phyloP scores from a whole-genome alignment of 2,888 invertebrate genomes.

The Monopis laevigella region DNA sequence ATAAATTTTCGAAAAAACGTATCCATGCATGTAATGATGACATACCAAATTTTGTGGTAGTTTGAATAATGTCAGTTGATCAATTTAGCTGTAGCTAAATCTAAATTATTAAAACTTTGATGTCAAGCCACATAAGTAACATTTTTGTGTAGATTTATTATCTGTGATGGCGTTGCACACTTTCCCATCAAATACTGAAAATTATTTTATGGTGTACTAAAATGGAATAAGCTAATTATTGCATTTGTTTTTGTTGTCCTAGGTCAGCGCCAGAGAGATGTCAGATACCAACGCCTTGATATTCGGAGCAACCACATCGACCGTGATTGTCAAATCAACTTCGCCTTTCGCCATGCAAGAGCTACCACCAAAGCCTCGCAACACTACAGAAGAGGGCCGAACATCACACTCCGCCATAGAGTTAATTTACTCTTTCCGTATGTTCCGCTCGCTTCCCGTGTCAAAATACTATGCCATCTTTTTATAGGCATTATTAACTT shows the following conservation, averaged over 20 bases:
- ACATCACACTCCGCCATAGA: not conserved
- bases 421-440: not conserved
- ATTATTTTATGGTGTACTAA: not conserved
- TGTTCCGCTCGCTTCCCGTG: not conserved
- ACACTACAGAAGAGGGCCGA: not conserved
- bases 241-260: too few species aligned
- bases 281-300: not conserved
- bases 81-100: not conserved
- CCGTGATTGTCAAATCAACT: not conserved
- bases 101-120: not conserved
- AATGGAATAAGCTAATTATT: too few species aligned
- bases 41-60: not conserved
- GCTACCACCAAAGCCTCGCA: slow-evolving; percentile 1
- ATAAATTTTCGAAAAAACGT: not conserved
- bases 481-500: not conserved
- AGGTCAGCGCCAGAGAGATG: not conserved
- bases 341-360: not conserved
- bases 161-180: not conserved
- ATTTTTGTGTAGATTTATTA: not conserved
- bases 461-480: not conserved
- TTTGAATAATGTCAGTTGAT: not conserved
- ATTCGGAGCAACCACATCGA: not conserved
- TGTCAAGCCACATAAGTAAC: not conserved
- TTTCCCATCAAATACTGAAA: not conserved
- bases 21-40: not conserved